Conservation (phyloP, 2,888 invertebrate species). For the Drosophila antonietae region DNA sequence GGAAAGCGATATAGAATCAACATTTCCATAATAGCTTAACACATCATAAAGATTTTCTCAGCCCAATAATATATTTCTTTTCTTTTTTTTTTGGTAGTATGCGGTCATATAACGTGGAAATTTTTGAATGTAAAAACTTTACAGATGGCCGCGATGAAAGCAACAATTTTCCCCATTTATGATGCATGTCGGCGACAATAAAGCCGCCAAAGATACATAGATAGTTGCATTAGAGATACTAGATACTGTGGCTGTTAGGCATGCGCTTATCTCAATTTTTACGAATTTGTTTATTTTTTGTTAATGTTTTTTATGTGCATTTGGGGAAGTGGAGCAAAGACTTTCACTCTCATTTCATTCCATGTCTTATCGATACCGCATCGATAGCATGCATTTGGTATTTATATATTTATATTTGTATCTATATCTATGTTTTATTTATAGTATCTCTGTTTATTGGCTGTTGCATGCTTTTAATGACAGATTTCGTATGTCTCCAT, state of each 20-base stretch:
- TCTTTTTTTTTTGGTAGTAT: neutral
- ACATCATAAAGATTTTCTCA: conserved; percentile 73
- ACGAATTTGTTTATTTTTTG: conserved; percentile 59
- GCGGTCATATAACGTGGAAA: conserved; percentile 17
- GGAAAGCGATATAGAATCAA: conserved; percentile 20
- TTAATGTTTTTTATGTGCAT: conserved; percentile 47
- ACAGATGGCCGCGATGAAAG: conserved; percentile 72
- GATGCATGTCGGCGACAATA: conserved; percentile 72
- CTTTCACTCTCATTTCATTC: conserved; percentile 52
- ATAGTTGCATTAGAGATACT: conserved; percentile 30
- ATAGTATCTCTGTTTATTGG: conserved; percentile 38
- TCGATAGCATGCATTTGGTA: conserved; percentile 14
- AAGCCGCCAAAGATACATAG: conserved; percentile 50
- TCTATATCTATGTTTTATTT: conserved; percentile 16
- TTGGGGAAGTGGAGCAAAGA: conserved; percentile 43
- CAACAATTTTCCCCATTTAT: conserved; percentile 61
- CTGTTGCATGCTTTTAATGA: conserved; percentile 47
- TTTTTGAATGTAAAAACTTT: conserved; percentile 32
- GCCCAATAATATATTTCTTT: conserved; percentile 44
- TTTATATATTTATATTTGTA: conserved; percentile 12
- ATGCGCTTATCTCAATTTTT: conserved; percentile 50
- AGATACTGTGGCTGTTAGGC: neutral
- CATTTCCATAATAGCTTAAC: conserved; percentile 64
- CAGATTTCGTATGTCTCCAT: conserved; percentile 56
- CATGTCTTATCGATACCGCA: conserved; percentile 28